phyloP scores from a whole-genome alignment of 2,797 vertebrate genomes.

The Melanotaenia maccullochi region DNA sequence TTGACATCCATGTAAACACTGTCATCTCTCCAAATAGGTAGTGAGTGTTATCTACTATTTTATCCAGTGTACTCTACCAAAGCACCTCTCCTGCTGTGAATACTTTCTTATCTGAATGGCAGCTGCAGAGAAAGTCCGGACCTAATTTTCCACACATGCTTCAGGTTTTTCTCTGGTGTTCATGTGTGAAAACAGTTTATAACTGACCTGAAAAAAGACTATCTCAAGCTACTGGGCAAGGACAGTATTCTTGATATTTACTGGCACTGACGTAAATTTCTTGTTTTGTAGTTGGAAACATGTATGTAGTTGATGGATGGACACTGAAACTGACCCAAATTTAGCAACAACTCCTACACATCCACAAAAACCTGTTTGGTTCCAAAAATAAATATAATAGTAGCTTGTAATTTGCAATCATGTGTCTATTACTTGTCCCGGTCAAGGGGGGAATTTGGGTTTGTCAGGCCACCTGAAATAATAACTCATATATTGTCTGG shows the following conservation, averaged over 20 bases:
- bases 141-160: not conserved
- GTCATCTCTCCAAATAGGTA: too few relatives aligned
- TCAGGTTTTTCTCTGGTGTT: not conserved
- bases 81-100: not conserved
- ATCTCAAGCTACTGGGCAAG: not conserved
- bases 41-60: too few relatives aligned
- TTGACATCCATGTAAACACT: too few relatives aligned
- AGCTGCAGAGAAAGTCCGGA: not conserved
- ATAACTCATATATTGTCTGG: not conserved
- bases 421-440: too few relatives aligned
- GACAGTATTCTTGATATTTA: not conserved
- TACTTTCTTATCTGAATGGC: not conserved
- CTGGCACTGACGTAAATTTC: not conserved
- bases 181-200: not conserved
- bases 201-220: not conserved
- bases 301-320: not conserved
- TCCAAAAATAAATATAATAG: not conserved
- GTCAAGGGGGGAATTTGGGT: not conserved
- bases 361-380: not conserved
- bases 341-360: not conserved
- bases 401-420: too few relatives aligned
- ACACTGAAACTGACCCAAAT: not conserved
- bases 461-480: not conserved
- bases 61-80: not conserved
- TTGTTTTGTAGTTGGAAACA: too few relatives aligned